These are phyloP conservation scores for Pipistrellus nathusii DNA, from an alignment of 2,797 vertebrate species.

Conservation along the genomic window DNA sequence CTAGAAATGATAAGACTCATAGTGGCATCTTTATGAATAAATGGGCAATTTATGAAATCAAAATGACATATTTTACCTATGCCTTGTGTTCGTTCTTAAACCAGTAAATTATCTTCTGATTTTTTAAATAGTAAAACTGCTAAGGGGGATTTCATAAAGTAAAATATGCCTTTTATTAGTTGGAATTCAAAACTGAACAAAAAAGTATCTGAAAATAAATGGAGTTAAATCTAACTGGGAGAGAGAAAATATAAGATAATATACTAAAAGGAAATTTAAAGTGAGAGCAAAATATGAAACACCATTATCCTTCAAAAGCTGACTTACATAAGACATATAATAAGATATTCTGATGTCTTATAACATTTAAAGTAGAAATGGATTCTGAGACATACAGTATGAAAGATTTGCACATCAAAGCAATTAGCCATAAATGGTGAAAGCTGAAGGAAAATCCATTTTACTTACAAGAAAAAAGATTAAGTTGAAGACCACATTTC, in stretches of 20 bases:
- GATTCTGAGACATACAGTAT: constrained; percentile 29
- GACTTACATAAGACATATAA: not conserved
- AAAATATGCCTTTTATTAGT: constrained; percentile 14
- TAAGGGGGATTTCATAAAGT: constrained; percentile 9
- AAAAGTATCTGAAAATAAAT: constrained; percentile 14
- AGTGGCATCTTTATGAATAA: constrained; percentile 9
- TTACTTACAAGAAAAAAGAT: constrained; percentile 19
- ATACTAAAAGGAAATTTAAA: constrained; percentile 44
- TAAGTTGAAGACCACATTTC: not conserved
- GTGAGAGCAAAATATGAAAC: constrained; percentile 22
- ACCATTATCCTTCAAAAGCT: constrained; percentile 55
- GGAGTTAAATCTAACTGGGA: not conserved
- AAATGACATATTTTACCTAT: constrained; percentile 5
- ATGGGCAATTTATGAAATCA: not conserved
- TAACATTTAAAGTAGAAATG: constrained; percentile 63
- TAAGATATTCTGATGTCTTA: constrained; percentile 49
- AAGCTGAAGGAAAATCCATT: constrained; percentile 45
- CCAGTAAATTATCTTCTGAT: not conserved
- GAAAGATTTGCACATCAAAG: constrained; percentile 62
- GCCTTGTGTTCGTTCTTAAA: not conserved
- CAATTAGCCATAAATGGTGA: constrained; percentile 56
- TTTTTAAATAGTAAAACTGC: not conserved
- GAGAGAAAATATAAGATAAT: constrained; percentile 61
- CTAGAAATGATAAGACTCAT: not conserved
- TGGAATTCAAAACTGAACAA: constrained; percentile 42